These are phyloP conservation scores for Maniola hyperantus DNA, from an alignment of 2,888 invertebrate species.

Conservation along the genomic window DNA sequence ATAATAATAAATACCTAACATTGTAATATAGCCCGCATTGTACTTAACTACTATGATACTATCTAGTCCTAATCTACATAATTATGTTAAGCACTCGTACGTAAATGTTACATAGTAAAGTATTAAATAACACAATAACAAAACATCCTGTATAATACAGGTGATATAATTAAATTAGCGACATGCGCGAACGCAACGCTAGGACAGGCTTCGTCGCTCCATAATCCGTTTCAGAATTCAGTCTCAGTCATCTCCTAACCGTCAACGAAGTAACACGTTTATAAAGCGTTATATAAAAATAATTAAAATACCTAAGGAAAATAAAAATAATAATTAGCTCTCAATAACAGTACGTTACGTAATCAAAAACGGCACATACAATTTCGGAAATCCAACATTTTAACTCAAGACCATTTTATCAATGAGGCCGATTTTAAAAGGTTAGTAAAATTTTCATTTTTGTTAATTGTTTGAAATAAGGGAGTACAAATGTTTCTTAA, in stretches of 20 bases:
- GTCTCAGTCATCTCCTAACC: conserved; percentile 6
- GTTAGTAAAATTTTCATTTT: too few relatives aligned
- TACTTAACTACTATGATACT: background rate
- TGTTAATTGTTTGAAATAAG: too few relatives aligned
- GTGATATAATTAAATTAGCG: conserved; percentile 31
- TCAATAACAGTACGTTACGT: background rate
- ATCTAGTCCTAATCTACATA: background rate
- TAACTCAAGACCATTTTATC: too few relatives aligned
- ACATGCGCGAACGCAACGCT: conserved; percentile 23
- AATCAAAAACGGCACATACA: too few relatives aligned
- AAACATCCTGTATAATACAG: conserved; percentile 26
- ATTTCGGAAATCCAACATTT: too few relatives aligned
- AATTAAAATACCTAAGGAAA: background rate
- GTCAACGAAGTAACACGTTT: background rate
- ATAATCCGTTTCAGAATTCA: background rate
- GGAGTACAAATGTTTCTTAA: too few relatives aligned
- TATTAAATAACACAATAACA: background rate
- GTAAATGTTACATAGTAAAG: background rate
- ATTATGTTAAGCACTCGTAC: background rate
- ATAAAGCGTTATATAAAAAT: background rate
- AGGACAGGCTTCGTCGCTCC: background rate
- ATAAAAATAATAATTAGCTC: background rate
- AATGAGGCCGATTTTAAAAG: too few relatives aligned
- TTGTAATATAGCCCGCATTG: background rate
- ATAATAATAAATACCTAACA: background rate